phyloP scores from a whole-genome alignment of 2,113 vertebrate species.

The Gopherus flavomarginatus region DNA sequence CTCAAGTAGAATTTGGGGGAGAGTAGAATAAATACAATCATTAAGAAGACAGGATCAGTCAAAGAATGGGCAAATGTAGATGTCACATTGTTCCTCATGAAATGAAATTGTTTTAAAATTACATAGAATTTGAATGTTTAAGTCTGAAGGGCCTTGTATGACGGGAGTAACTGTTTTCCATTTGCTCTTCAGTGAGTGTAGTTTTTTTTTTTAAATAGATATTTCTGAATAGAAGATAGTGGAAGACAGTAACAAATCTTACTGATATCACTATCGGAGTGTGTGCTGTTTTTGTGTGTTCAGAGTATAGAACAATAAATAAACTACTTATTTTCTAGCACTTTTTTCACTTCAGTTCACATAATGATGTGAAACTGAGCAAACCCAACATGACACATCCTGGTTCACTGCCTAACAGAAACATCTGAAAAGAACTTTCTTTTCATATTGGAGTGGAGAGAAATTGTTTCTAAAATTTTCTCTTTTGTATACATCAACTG shows the following conservation, averaged over 20 bases:
- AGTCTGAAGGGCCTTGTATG: slow-evolving; percentile 62
- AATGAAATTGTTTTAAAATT: slow-evolving; percentile 40
- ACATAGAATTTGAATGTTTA: slow-evolving; percentile 25
- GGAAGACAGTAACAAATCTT: slow-evolving; percentile 48
- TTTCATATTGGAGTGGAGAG: background rate
- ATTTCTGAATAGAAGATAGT: slow-evolving; percentile 41
- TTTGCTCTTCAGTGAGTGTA: slow-evolving; percentile 53
- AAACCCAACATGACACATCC: slow-evolving; percentile 18
- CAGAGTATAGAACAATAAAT: slow-evolving; percentile 46
- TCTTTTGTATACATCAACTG: background rate
- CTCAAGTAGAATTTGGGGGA: background rate
- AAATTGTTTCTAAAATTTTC: background rate
- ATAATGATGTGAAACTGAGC: slow-evolving; percentile 22
- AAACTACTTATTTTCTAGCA: slow-evolving; percentile 42
- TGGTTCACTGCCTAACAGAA: slow-evolving; percentile 40
- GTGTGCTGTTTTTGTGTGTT: background rate
- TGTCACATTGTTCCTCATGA: slow-evolving; percentile 14
- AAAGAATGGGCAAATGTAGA: background rate
- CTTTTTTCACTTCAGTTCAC: slow-evolving; percentile 34
- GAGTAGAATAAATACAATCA: background rate
- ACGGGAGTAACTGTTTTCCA: slow-evolving; percentile 61
- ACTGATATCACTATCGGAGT: slow-evolving; percentile 16
- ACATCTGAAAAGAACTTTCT: slow-evolving; percentile 54
- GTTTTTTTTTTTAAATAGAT: too few relatives aligned
- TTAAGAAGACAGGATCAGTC: background rate